A percentile compares a stretch with the other conserved stretches of the same genome.
phyloP scores from a whole-genome alignment of 2,888 invertebrate species.

The Spodoptera picta region DNA sequence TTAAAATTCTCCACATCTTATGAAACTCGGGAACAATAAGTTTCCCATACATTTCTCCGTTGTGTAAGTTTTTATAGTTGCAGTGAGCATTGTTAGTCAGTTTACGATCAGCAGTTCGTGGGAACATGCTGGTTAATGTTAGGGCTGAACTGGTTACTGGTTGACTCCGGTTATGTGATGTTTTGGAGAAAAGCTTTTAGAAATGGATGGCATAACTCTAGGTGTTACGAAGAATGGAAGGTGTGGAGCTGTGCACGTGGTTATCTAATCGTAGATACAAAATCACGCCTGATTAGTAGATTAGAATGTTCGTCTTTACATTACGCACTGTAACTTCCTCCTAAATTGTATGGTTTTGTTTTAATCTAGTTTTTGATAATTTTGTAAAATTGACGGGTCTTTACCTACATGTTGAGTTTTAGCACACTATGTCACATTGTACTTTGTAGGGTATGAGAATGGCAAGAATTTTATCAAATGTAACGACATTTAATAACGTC shows the following conservation, averaged over 20 bases:
- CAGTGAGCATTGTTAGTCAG: conserved; percentile 47
- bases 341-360: too few relatives aligned
- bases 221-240: conserved; percentile 3
- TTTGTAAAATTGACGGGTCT: too few relatives aligned
- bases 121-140: conserved; percentile 30
- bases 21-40: conserved; percentile 52
- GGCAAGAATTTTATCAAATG: too few relatives aligned
- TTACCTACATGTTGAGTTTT: too few relatives aligned
- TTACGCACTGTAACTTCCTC: too few relatives aligned
- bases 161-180: conserved; percentile 37
- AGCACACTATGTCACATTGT: too few relatives aligned
- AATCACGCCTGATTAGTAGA: too few relatives aligned
- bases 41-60: conserved; percentile 59
- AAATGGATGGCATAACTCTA: conserved; percentile 36
- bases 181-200: conserved; percentile 31
- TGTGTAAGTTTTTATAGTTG: conserved; percentile 51
- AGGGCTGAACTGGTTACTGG: conserved; percentile 14
- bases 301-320: too few relatives aligned
- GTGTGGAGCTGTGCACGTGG: background rate
- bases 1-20: conserved; percentile 50
- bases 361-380: too few relatives aligned
- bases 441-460: too few relatives aligned
- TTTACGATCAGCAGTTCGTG: conserved; percentile 44
- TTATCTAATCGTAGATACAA: too few relatives aligned
- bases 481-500: too few relatives aligned